These are phyloP conservation scores for Phymorhynchus buccinoides DNA, from an alignment of 1,140 invertebrate genomes.

Conservation along the genomic window DNA sequence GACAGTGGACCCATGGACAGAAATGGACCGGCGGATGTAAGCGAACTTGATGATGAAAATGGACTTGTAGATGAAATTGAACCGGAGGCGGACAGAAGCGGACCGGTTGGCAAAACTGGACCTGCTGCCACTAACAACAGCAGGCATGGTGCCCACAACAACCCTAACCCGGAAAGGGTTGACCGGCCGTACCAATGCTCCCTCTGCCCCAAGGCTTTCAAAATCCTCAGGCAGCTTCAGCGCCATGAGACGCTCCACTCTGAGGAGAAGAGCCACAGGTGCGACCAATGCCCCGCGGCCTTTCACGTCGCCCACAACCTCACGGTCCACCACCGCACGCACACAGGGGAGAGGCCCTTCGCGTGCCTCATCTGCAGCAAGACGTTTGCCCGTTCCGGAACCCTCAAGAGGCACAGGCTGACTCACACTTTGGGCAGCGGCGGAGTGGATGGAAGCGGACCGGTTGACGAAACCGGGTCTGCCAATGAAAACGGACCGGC, in stretches of 20 bases:
- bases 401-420: not conserved
- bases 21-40: no score
- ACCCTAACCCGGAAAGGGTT: no score
- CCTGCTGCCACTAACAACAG: not conserved
- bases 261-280: slow-evolving; percentile 35
- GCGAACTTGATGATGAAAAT: no score
- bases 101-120: no score
- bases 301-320: slow-evolving; percentile 39
- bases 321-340: slow-evolving; percentile 35
- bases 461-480: no score
- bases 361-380: slow-evolving; percentile 89
- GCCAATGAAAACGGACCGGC: no score
- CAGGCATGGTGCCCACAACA: no score
- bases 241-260: slow-evolving; percentile 42
- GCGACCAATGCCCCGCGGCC: slow-evolving; percentile 36
- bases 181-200: not conserved
- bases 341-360: slow-evolving; percentile 48
- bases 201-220: not conserved
- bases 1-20: no score
- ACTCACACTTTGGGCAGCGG: no score
- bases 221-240: not conserved
- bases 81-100: no score
- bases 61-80: no score
- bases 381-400: slow-evolving; percentile 81
- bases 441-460: no score